phyloP scores from a whole-genome alignment of 2,888 invertebrate genomes.

The Margaritifera margaritifera region DNA sequence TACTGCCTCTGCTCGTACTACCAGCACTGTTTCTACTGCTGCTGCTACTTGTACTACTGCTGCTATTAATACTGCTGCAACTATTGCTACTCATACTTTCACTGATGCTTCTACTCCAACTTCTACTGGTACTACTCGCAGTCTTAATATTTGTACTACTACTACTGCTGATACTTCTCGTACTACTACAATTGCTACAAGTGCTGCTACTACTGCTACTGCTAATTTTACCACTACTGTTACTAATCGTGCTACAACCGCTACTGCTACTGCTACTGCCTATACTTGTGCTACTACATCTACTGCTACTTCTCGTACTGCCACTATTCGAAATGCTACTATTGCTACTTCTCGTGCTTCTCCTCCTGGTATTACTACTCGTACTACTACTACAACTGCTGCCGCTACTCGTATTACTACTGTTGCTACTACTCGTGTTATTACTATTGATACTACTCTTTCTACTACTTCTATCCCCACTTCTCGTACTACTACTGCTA shows the following conservation, averaged over 20 bases:
- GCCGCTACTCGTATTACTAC: conserved; percentile 16
- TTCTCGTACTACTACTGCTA: conserved; percentile 5
- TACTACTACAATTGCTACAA: conserved; percentile 12
- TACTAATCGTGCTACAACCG: conserved; percentile 12
- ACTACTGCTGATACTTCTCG: conserved; percentile 12
- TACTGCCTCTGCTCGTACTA: conserved; percentile 14
- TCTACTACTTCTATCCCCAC: background rate
- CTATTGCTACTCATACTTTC: conserved; percentile 1
- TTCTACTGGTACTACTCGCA: conserved; percentile 4
- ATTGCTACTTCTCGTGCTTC: conserved; percentile 19
- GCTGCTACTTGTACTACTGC: conserved; percentile 12
- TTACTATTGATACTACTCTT: conserved; percentile 5
- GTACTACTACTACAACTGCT: conserved; percentile 28
- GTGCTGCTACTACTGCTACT: conserved; percentile 14
- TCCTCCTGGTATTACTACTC: conserved; percentile 23
- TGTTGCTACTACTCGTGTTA: conserved; percentile 10
- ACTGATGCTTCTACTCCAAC: background rate
- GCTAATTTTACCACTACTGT: conserved; percentile 13
- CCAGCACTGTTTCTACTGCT: conserved; percentile 6
- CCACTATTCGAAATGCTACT: conserved; percentile 16
- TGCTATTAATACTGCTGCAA: conserved; percentile 14
- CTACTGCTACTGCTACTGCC: conserved; percentile 2
- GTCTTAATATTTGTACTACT: conserved; percentile 12
- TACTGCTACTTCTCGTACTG: conserved; percentile 5
- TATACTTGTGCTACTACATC: conserved; percentile 9